These are phyloP conservation scores for Nannoperca obscura DNA, from an alignment of 2,797 vertebrate species.

Conservation along the genomic window DNA sequence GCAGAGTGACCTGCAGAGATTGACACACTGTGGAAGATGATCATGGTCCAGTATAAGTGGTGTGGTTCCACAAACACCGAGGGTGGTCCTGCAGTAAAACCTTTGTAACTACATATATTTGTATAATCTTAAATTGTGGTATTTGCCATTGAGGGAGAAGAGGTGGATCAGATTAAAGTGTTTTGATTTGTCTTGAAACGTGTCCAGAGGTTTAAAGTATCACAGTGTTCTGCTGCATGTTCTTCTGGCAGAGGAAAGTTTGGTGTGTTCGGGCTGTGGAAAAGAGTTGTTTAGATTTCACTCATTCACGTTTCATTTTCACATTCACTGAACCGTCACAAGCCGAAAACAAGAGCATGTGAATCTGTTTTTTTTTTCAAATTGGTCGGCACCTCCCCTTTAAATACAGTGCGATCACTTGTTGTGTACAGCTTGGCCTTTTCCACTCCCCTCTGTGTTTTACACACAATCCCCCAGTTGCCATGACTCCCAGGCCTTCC, in stretches of 20 bases:
- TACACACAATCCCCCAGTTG: constrained; percentile 79
- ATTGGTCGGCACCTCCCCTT: constrained; percentile 11
- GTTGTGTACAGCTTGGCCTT: constrained; percentile 65
- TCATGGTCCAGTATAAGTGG: too few species aligned
- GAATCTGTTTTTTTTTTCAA: not conserved
- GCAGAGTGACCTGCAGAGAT: not conserved
- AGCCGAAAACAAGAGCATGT: not conserved
- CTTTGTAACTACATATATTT: not conserved
- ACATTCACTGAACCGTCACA: not conserved
- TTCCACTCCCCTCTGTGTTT: constrained; percentile 62
- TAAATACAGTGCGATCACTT: constrained; percentile 46
- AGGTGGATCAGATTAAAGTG: not conserved
- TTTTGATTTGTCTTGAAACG: not conserved
- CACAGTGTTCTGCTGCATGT: not conserved
- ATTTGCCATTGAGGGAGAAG: not conserved
- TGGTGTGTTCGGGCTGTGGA: not conserved
- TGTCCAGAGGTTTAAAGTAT: not conserved
- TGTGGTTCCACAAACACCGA: not conserved
- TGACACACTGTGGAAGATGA: not conserved
- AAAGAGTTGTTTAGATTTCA: not conserved
- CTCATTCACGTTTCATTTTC: not conserved
- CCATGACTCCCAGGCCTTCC: constrained; percentile 79
- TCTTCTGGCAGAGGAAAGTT: not conserved
- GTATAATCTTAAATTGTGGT: not conserved
- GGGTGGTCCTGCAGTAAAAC: not conserved